Percentiles rank a stretch among this genome's conserved stretches.
Evolutionary conservation across 2,113 vertebrate genomes (phyloP).

Genomic region (Protomyctophum bolini): DNA sequence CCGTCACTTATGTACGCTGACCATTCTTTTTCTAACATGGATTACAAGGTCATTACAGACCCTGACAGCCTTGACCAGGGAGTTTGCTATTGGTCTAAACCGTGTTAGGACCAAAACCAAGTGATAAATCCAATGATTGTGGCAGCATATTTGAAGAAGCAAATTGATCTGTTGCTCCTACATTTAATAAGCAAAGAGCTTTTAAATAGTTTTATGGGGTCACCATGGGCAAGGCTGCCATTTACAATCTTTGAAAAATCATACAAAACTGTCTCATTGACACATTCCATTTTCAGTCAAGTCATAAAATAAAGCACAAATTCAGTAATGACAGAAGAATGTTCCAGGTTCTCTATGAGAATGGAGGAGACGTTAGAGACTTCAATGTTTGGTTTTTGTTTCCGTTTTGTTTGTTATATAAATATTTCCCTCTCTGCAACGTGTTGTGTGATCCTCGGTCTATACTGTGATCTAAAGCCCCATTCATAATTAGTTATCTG

Average conservation of each 20-base stretch:
- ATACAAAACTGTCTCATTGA: constrained; percentile 45
- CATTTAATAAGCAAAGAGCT: constrained; percentile 16
- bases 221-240: constrained; percentile 65
- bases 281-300: constrained; percentile 59
- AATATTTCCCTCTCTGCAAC: constrained; percentile 57
- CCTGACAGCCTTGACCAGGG: constrained; percentile 60
- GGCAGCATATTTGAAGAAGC: constrained; percentile 20
- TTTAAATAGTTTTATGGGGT: constrained; percentile 26
- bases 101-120: constrained; percentile 4
- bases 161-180: constrained; percentile 3
- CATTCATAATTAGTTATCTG: too few relatives aligned
- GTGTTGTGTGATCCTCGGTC: constrained; percentile 68
- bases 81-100: constrained; percentile 9
- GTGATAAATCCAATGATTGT: constrained; percentile 6
- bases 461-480: constrained; percentile 79
- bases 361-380: constrained; percentile 54
- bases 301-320: constrained; percentile 41
- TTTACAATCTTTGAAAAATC: constrained; percentile 65
- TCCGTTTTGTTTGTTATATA: constrained; percentile 37
- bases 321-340: constrained; percentile 49
- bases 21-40: constrained; percentile 38
- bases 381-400: constrained; percentile 28
- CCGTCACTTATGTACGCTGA: constrained; percentile 51
- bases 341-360: constrained; percentile 43
- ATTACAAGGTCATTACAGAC: constrained; percentile 34